Percentiles rank a stretch among this genome's conserved stretches.
Conservation (phyloP, 2,113 vertebrate species). For the Beaufortia kweichowensis region DNA sequence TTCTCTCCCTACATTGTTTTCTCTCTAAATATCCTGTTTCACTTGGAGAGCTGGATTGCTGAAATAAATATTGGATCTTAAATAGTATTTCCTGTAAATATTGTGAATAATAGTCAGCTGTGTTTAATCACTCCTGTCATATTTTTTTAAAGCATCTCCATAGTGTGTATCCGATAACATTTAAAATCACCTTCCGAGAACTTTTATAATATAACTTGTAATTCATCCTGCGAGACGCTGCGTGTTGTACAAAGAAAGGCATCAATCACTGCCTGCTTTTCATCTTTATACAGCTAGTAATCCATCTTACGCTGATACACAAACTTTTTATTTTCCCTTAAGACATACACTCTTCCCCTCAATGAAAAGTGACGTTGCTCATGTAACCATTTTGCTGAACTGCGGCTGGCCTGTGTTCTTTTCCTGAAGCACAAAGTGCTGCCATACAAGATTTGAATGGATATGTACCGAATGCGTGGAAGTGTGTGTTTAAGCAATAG, state of each 20-base stretch:
- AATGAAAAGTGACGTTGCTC: conserved; percentile 27
- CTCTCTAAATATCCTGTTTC: not conserved
- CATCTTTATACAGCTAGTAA: not conserved
- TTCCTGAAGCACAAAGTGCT: conserved; percentile 20
- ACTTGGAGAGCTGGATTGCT: too few relatives aligned
- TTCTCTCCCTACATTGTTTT: not conserved
- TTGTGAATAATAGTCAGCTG: not conserved
- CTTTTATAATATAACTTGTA: conserved; percentile 4
- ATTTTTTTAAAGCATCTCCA: conserved; percentile 12
- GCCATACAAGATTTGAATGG: conserved; percentile 22
- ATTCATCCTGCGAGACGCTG: conserved; percentile 23
- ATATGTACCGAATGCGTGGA: conserved; percentile 5
- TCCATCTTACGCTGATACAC: not conserved
- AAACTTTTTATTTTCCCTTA: conserved; percentile 15
- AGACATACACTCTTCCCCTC: conserved; percentile 10
- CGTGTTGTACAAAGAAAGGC: conserved; percentile 3
- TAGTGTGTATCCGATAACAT: conserved; percentile 28
- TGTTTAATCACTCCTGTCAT: conserved; percentile 21
- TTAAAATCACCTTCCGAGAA: conserved; percentile 21
- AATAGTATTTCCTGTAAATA: not conserved
- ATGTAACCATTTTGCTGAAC: conserved; percentile 27
- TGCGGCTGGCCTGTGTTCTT: conserved; percentile 20
- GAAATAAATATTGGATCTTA: not conserved
- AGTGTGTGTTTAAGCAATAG: not conserved
- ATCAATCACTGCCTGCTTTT: conserved; percentile 7